Evolutionary conservation across 2,888 invertebrate genomes (phyloP), one percentile per base, ranked within the genome.

Genomic region (Palloptera scutellata): DNA sequence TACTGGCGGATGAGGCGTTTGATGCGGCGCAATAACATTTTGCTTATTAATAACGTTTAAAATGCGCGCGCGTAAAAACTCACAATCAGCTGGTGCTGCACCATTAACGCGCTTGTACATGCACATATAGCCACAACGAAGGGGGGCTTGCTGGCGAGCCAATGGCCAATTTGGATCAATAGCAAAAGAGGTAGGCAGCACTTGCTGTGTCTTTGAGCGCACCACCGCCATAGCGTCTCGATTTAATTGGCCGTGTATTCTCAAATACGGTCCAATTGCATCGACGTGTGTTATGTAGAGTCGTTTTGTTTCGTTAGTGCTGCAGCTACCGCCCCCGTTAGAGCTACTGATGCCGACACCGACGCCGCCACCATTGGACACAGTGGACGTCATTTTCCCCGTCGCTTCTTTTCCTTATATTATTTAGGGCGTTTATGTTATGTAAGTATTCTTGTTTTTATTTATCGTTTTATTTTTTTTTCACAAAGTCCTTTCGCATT

Each of bases 161-260:
- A 75, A 70, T 48, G 77, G 76, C 78, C 80, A 80, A 30, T 72
- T 75, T 5, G 79, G 75, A 66, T 78, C 77, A 45, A 82, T 79
- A 66, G 77, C 73, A 69, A 80, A 80, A 70, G 78, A 83, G 13
- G 78, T 77, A 67, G 79, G 79, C 67, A 83, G 65, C 70, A 82
- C 65, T 62, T 75, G 72, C 68, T 81, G 79, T 40, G 84, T 74
- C 62, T 80, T 80, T 41, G 74, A 72, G 72, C 78, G 82, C 61
- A 84, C 76, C 48, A 80, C 62, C n/a, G 72, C 70, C 69, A 77
- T 73, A n/a, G 81, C 80, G 64, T 81, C 79, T 53, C 74, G 75
- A 73, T 84, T 83, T 3, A 77, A 72, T 83, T 93, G 93, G 41
- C 91, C 93, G 86, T 89, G 91, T 78, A 93, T 86, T 85, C 89